Evolutionary conservation across 2,113 vertebrate genomes (phyloP), one percentile per base, ranked within the genome.

Genomic region (Cheilinus undulatus): DNA sequence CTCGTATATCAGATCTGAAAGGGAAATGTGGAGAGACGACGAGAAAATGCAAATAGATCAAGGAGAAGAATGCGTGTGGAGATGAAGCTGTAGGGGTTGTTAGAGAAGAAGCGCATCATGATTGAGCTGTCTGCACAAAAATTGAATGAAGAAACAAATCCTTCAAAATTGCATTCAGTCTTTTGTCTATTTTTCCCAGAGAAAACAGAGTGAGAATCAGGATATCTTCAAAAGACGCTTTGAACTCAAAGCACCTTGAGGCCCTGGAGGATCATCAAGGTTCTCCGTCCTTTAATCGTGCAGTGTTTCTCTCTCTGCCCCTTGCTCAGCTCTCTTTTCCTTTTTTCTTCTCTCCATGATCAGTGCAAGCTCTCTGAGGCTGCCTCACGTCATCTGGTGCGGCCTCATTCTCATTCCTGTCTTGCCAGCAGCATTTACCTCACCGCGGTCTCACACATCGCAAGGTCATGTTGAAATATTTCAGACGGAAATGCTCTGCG

Each of bases 401-500:
- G 28, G 64, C 57, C 76, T 89, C 74, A 88, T 92, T 87, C 57
- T 78, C 81, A 91, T 90, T 91, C 84, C 36, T 0, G 57, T 56
- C 73, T 49, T 43, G 26, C 68, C 43, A 8, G 48, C 61, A 22
- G 69, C 71, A 14, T 82, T 87, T 84, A 79, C 82, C 82, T 69
- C 38, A 1, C 69, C 57, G 15, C 51, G 22, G 61, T 70, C 67
- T 53, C 38, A 10, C 70, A 71, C 57, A n/a, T 73, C 45, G 63
- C 88, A 91, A 91, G 85, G 91, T 92, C 89, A 84, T 69, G 84
- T 68, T 69, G 65, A 77, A 69, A 81, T 82, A 74, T 76, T 83
- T 76, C 42, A 49, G 60, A 70, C 19, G 63, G 65, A 76, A 85
- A 77, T 23, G 56, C 72, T 73, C 54, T 68, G 66, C 15, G 3